These are phyloP conservation scores for Orcinus orca DNA, from an alignment of 2,113 vertebrate species.

Conservation along the genomic window DNA sequence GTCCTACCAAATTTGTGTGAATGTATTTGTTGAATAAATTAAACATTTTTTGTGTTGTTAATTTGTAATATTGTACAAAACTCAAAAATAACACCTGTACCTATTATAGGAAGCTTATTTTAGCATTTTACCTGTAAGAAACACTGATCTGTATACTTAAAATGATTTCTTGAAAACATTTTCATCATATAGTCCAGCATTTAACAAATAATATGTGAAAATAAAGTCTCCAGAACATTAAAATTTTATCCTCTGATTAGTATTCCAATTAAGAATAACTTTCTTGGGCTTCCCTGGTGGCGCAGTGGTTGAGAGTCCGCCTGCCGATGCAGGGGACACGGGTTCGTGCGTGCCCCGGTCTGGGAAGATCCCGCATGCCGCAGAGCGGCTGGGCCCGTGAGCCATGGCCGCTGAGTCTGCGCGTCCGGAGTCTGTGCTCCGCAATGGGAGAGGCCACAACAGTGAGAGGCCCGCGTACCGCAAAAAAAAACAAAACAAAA, in stretches of 20 bases:
- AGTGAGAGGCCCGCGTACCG: too few relatives aligned
- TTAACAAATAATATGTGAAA: conserved; percentile 79
- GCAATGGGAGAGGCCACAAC: too few relatives aligned
- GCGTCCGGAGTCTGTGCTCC: too few relatives aligned
- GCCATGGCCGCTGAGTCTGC: too few relatives aligned
- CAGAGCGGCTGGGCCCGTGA: too few relatives aligned
- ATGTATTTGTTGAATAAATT: conserved; percentile 80
- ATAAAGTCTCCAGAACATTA: conserved; percentile 74
- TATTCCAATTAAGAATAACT: conserved; percentile 67
- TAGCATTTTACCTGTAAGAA: conserved; percentile 76
- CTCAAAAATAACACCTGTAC: conserved; percentile 78
- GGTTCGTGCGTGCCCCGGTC: too few relatives aligned
- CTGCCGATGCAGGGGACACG: too few relatives aligned
- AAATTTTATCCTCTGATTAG: conserved; percentile 79
- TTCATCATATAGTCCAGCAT: conserved; percentile 79
- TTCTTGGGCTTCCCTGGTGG: not conserved
- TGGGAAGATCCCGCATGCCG: too few relatives aligned
- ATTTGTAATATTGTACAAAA: conserved; percentile 80
- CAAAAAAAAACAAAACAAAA: too few relatives aligned
- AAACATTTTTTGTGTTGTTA: conserved; percentile 74
- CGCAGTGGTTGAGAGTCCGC: too few relatives aligned
- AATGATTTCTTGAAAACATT: conserved; percentile 74
- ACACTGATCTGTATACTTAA: conserved; percentile 70
- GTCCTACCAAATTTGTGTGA: conserved; percentile 57
- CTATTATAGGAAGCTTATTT: conserved; percentile 74